These are phyloP conservation scores for Hydrotaea cyrtoneurina DNA, from an alignment of 2,888 invertebrate species.

Conservation along the genomic window DNA sequence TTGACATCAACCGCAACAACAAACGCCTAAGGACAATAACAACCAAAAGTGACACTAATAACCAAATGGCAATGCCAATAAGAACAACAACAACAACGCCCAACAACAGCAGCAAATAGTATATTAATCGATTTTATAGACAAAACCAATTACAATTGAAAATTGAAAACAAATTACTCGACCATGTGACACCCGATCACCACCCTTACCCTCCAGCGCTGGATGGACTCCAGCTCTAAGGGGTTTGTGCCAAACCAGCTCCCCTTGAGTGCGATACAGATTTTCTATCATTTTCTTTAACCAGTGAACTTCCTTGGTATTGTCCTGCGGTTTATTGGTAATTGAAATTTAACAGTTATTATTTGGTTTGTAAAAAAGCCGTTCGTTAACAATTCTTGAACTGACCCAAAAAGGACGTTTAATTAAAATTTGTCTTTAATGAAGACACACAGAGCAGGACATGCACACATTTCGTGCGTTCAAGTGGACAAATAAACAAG, in stretches of 20 bases:
- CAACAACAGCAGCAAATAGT: not conserved
- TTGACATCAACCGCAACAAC: constrained; percentile 17
- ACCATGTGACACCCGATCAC: too few relatives aligned
- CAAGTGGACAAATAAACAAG: too few relatives aligned
- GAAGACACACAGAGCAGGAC: constrained; percentile 18
- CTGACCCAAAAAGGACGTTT: constrained; percentile 10
- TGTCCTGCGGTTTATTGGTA: not conserved
- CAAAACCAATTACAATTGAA: constrained; percentile 17
- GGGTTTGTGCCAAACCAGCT: too few relatives aligned
- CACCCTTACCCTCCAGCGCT: too few relatives aligned
- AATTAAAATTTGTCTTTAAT: constrained; percentile 15
- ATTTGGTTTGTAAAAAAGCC: too few relatives aligned
- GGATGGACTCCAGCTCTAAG: too few relatives aligned
- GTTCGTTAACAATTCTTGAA: not conserved
- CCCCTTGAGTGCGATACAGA: too few relatives aligned
- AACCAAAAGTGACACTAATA: constrained; percentile 23
- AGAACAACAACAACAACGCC: not conserved
- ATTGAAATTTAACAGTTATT: not conserved
- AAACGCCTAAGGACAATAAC: too few relatives aligned
- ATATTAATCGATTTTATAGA: constrained; percentile 18
- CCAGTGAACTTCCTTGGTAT: too few relatives aligned
- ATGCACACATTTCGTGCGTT: not conserved
- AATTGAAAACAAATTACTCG: not conserved
- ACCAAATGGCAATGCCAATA: not conserved
- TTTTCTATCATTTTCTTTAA: too few relatives aligned